phyloP scores from a whole-genome alignment of 1,140 invertebrate species.

The Zaprionus africanus region DNA sequence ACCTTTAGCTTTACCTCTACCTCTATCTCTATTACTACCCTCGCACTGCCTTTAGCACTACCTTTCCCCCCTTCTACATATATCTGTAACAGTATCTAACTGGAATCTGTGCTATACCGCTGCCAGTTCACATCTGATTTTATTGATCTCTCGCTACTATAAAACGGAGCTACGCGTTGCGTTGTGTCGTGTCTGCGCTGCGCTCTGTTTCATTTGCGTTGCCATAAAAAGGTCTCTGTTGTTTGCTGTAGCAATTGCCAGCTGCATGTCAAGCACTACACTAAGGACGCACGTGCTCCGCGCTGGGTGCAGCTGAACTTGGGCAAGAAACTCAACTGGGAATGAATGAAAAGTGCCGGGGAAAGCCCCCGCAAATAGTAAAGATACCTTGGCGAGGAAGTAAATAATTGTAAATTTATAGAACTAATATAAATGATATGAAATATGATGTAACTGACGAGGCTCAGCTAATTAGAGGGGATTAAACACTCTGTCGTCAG shows the following conservation, averaged over 20 bases:
- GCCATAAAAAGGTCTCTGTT: conserved; percentile 43
- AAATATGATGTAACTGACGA: not conserved
- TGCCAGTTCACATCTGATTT: conserved; percentile 28
- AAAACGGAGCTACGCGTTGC: conserved; percentile 1
- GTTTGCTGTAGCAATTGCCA: conserved; percentile 61
- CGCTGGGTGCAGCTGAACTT: not conserved
- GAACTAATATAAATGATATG: not conserved
- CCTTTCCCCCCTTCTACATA: not conserved
- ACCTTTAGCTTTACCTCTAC: too few relatives aligned
- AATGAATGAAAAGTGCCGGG: not conserved
- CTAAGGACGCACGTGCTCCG: conserved; percentile 37
- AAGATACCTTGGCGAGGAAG: not conserved
- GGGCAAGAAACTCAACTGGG: not conserved
- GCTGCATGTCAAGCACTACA: conserved; percentile 52
- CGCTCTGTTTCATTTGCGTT: conserved; percentile 58
- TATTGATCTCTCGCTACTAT: conserved; percentile 58
- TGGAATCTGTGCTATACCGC: conserved; percentile 22
- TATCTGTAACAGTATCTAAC: conserved; percentile 10
- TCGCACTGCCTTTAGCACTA: too few relatives aligned
- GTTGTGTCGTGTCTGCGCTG: conserved; percentile 34
- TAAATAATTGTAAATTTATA: not conserved
- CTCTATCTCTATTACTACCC: too few relatives aligned
- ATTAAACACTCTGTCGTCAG: conserved; percentile 10
- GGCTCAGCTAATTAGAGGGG: not conserved
- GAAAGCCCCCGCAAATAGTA: not conserved